Conservation (phyloP, 2,797 vertebrate species). For the Nyctibius grandis region DNA sequence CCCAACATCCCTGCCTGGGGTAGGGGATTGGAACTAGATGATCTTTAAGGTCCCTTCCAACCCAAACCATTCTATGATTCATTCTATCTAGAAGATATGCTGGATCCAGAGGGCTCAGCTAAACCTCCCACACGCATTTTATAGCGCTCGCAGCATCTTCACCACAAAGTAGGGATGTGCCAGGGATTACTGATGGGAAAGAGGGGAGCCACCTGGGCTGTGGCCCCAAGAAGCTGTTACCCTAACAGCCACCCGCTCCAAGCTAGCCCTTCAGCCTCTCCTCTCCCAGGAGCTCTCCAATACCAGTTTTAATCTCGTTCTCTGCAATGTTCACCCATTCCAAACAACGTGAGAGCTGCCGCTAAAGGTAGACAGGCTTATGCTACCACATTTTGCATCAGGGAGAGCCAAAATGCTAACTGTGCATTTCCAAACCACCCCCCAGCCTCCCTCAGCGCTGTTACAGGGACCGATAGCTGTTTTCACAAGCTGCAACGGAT, state of each 20-base stretch:
- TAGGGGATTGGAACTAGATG: too few relatives aligned
- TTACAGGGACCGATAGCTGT: neutral
- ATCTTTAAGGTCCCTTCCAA: too few relatives aligned
- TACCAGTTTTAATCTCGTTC: neutral
- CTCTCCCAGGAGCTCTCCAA: neutral
- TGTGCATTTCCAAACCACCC: neutral
- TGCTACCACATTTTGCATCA: neutral
- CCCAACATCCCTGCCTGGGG: too few relatives aligned
- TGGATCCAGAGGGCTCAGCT: neutral
- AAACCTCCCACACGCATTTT: fast-evolving
- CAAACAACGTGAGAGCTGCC: neutral
- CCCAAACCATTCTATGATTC: too few relatives aligned
- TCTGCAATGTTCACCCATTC: neutral
- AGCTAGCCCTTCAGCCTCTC: neutral
- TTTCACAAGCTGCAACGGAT: fast-evolving
- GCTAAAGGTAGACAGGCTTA: neutral
- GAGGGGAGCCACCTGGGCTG: neutral
- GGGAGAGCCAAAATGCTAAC: neutral
- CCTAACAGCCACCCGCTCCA: neutral
- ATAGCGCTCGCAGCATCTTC: neutral
- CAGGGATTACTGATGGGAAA: neutral
- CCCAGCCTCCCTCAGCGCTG: neutral
- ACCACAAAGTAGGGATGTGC: neutral
- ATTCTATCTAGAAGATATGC: neutral
- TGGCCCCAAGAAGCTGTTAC: neutral